These are phyloP conservation scores for Fopius arisanus DNA, from an alignment of 1,140 invertebrate species.

Conservation along the genomic window DNA sequence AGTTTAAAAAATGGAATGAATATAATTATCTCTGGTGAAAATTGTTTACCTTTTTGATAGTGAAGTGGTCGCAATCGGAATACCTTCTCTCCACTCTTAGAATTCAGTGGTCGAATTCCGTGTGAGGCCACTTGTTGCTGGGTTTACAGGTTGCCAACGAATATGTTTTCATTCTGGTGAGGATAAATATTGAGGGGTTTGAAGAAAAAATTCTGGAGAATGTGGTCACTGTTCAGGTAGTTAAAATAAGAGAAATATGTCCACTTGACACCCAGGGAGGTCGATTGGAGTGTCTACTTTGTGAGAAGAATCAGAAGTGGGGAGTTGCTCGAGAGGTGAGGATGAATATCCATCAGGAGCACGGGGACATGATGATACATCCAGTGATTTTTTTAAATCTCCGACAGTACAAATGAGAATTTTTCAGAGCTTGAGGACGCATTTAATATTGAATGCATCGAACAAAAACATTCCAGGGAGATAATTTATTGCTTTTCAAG, in stretches of 20 bases:
- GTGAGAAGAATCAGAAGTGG: background rate
- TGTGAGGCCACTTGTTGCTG: slow-evolving; percentile 24
- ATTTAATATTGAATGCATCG: too few species aligned
- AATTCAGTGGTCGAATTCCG: too few species aligned
- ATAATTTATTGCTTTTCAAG: too few species aligned
- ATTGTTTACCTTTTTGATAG: too few species aligned
- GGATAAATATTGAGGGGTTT: background rate
- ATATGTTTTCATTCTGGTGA: background rate
- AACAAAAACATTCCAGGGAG: too few species aligned
- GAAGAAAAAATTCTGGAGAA: background rate
- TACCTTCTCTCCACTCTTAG: too few species aligned
- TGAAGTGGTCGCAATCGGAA: too few species aligned
- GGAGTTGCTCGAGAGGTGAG: slow-evolving; percentile 18
- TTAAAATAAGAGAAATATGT: slow-evolving; percentile 12
- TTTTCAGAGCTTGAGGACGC: too few species aligned
- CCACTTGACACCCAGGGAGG: slow-evolving; percentile 29
- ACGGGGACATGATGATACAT: slow-evolving; percentile 1
- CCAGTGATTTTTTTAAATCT: background rate
- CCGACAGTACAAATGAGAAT: too few species aligned
- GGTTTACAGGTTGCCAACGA: slow-evolving; percentile 7
- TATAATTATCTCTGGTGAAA: too few species aligned
- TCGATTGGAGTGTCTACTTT: slow-evolving; percentile 27
- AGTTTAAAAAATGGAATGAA: too few species aligned
- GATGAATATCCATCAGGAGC: slow-evolving; percentile 22
- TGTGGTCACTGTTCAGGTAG: background rate